These are phyloP conservation scores for Tychaedon coryphoeus DNA, from an alignment of 2,113 vertebrate genomes.

Conservation along the genomic window DNA sequence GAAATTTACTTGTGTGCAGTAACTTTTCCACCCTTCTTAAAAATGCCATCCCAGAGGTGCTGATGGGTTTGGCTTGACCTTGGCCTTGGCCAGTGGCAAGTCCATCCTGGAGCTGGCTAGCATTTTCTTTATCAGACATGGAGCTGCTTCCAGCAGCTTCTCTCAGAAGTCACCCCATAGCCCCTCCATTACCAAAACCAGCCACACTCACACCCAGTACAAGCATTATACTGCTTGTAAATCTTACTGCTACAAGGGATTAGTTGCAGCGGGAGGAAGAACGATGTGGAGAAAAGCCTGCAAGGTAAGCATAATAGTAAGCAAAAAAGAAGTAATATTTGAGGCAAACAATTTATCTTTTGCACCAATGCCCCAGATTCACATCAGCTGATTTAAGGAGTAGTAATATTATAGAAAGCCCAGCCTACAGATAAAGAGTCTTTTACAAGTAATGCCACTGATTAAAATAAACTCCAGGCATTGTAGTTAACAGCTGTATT, in stretches of 20 bases:
- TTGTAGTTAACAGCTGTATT: conserved; percentile 45
- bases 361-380: background rate
- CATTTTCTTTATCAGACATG: background rate
- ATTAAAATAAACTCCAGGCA: background rate
- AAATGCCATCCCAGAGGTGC: background rate
- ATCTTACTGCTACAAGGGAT: background rate
- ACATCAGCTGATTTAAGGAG: background rate
- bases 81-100: background rate
- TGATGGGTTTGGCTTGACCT: background rate
- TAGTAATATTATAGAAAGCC: background rate
- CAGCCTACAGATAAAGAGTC: background rate
- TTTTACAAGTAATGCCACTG: background rate
- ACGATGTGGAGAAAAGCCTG: background rate
- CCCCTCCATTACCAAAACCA: background rate
- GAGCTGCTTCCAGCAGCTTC: background rate
- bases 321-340: background rate
- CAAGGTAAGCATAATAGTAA: background rate
- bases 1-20: background rate
- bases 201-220: background rate
- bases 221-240: background rate
- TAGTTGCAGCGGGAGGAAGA: background rate
- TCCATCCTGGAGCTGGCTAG: background rate
- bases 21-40: background rate
- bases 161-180: background rate
- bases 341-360: background rate